Evolutionary conservation across 2,888 invertebrate species (phyloP).

Genomic region (Cephalotes varians): DNA sequence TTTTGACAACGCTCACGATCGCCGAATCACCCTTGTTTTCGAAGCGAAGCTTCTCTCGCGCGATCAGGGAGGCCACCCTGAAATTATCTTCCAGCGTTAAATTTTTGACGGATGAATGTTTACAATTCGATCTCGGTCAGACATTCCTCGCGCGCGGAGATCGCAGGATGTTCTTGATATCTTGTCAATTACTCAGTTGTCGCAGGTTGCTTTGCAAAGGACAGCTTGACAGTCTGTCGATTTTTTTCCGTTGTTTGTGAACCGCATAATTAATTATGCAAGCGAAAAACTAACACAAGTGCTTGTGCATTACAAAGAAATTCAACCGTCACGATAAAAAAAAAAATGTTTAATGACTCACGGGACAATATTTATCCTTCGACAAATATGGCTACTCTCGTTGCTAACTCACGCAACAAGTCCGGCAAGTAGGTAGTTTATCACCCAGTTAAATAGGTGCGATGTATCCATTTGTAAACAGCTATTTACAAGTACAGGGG

Average conservation of each 20-base stretch:
- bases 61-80: not conserved
- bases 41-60: not conserved
- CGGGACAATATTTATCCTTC: not conserved
- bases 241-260: not conserved
- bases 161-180: not conserved
- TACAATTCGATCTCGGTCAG: not conserved
- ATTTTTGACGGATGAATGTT: not conserved
- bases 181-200: not conserved
- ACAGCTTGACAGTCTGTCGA: too few species aligned
- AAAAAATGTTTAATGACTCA: not conserved
- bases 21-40: not conserved
- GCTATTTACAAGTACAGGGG: not conserved
- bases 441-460: not conserved
- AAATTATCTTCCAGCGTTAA: conserved; percentile 7
- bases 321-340: not conserved
- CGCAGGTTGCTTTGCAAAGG: not conserved
- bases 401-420: conserved; percentile 5
- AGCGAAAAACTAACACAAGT: not conserved
- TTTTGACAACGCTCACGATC: conserved; percentile 29
- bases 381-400: not conserved
- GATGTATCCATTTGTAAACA: not conserved
- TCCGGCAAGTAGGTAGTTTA: not conserved
- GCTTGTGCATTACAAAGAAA: not conserved
- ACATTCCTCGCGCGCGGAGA: not conserved
- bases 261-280: not conserved